Evolutionary conservation across 2,113 vertebrate species (phyloP).

Genomic region (Myotis lucifugus): DNA sequence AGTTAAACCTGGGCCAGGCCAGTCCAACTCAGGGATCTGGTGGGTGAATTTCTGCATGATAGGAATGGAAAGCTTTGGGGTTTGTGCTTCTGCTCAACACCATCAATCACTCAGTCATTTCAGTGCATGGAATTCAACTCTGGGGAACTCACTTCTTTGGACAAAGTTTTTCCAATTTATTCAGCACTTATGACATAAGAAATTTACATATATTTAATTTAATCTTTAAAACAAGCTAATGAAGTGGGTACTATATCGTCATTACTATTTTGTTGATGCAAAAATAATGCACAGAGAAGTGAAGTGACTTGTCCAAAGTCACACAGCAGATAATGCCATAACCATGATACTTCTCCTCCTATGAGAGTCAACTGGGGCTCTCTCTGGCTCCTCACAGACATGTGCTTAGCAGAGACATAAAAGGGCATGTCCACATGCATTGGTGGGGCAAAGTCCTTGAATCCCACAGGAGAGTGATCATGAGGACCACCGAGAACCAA

Average conservation of each 20-base stretch:
- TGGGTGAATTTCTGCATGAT: fast-evolving
- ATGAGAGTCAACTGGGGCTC: fast-evolving
- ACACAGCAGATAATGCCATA: background rate
- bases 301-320: background rate
- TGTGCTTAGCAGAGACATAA: background rate
- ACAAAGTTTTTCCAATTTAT: background rate
- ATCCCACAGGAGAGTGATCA: background rate
- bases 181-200: background rate
- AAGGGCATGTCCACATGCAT: fast-evolving
- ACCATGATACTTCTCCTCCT: background rate
- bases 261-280: background rate
- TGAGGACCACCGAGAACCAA: background rate
- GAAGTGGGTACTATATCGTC: background rate
- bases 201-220: background rate
- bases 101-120: background rate
- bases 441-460: background rate
- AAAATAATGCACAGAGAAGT: background rate
- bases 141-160: background rate
- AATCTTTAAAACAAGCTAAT: background rate
- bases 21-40: fast-evolving
- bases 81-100: background rate
- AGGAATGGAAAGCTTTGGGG: background rate
- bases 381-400: background rate
- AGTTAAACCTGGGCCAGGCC: background rate
- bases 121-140: background rate